Evolutionary conservation across 53 echinoderm and acorn worm species (phyloP).

Genomic region (Mesocentrotus franciscanus): DNA sequence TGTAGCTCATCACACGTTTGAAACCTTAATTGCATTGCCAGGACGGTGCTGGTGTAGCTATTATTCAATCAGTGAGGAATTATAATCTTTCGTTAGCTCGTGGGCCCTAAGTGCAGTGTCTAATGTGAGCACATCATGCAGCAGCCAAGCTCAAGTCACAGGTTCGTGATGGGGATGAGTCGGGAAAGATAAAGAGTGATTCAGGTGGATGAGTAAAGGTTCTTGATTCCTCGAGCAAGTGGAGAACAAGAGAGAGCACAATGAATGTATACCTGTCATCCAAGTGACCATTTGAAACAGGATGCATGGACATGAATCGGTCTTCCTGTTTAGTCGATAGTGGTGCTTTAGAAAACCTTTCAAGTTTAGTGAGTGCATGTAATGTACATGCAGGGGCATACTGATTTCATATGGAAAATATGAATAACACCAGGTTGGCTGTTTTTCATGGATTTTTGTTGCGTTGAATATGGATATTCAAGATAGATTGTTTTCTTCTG

Average conservation of each 20-base stretch:
- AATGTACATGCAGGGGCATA: neutral
- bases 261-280: neutral
- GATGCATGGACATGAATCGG: conserved; percentile 5
- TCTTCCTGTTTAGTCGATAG: conserved; percentile 20
- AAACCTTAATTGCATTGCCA: conserved; percentile 36
- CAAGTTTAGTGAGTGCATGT: neutral
- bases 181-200: neutral
- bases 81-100: conserved; percentile 47
- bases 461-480: neutral
- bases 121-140: conserved; percentile 29
- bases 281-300: neutral
- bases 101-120: neutral
- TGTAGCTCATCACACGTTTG: conserved; percentile 22
- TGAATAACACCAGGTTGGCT: neutral
- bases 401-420: neutral
- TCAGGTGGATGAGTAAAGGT: neutral
- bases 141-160: conserved; percentile 14
- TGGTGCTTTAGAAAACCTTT: neutral
- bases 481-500: neutral
- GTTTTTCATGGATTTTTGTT: neutral
- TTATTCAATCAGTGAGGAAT: conserved; percentile 65
- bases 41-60: conserved; percentile 13
- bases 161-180: neutral
- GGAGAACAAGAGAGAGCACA: neutral
- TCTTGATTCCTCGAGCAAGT: neutral